Base-by-base conservation (phyloP, 2,113 vertebrate genomes). In the Grus americana region DNA sequence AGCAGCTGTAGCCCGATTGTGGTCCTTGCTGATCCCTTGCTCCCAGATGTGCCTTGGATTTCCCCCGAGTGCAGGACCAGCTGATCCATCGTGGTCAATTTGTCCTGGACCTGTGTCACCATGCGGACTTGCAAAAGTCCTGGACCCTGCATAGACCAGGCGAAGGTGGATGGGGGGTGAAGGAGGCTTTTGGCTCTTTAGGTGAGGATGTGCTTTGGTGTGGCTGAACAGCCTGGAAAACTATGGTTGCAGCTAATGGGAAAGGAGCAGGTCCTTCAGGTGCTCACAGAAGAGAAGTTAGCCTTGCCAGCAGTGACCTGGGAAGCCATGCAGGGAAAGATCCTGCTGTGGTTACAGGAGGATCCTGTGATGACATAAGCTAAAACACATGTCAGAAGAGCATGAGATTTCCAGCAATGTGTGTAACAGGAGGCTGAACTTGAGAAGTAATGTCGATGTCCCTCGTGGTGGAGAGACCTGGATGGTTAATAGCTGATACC, bases 321-420 rank as follows among this genome's bases (percentile, higher is more conserved):
- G n/a, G 44, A 92, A 89, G 26, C 30, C 40, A 21, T 12, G 9
- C 27, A 57, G 50, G 81, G 52, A 58, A 58, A 66, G 79, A 67
- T 62, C 61, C 47, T 78, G 42, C 91, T 93, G 86, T 62, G 83
- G 71, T 86, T 97, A 63, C 63, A 70, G 62, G 47, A 79, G 76
- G 32, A 85, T 66, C 54, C 46, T 94, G 78, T 79, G 91, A 93
- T 5, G 42, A 26, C 6, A 24, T 58, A 75, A 94, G 30, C 74
- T 82, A 62, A 85, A 96, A 63, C 90, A 66, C 29, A 11, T 76
- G 80, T 71, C 63, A 89, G 80, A 68, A 73, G 54, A 76, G 30
- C 40, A 34, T 47, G 70, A 82, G 50, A 73, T 91, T 95, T 58
- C 62, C 87, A 90, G 66, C 46, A 75, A 13, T 42, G 36, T 67